phyloP scores from a whole-genome alignment of 2,888 invertebrate species.

The Lysandra coridon region DNA sequence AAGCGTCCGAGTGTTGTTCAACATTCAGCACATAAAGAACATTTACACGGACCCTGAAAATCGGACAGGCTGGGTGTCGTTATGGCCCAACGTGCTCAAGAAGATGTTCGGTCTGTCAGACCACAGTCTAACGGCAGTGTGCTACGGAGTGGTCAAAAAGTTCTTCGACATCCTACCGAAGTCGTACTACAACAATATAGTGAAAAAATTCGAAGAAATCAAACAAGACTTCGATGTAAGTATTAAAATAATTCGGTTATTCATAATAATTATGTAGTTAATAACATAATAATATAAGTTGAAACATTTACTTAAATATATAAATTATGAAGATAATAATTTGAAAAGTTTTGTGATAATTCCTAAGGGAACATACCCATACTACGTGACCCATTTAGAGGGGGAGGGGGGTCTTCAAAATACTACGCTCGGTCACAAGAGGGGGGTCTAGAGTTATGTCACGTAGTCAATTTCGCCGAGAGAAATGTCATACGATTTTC shows the following conservation, averaged over 20 bases:
- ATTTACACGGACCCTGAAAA: conserved; percentile 84
- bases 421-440: too few species aligned
- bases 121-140: conserved; percentile 83
- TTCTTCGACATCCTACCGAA: conserved; percentile 81
- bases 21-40: conserved; percentile 82
- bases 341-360: too few species aligned
- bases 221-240: conserved; percentile 82
- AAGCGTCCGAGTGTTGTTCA: conserved; percentile 79
- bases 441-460: too few species aligned
- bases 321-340: too few species aligned
- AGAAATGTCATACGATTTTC: too few species aligned
- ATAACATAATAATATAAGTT: too few species aligned
- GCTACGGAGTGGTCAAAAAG: conserved; percentile 82
- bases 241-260: conserved; percentile 18
- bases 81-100: conserved; percentile 83
- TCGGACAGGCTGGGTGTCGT: conserved; percentile 80
- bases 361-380: too few species aligned
- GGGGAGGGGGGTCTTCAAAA: too few species aligned
- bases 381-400: too few species aligned
- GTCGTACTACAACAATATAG: conserved; percentile 76
- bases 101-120: conserved; percentile 82
- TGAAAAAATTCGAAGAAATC: conserved; percentile 77
- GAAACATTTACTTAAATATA: too few species aligned
- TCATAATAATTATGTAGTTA: too few species aligned
- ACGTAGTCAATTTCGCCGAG: too few species aligned